Conservation (phyloP, 1,140 invertebrate species). For the Heliconius nattereri region DNA sequence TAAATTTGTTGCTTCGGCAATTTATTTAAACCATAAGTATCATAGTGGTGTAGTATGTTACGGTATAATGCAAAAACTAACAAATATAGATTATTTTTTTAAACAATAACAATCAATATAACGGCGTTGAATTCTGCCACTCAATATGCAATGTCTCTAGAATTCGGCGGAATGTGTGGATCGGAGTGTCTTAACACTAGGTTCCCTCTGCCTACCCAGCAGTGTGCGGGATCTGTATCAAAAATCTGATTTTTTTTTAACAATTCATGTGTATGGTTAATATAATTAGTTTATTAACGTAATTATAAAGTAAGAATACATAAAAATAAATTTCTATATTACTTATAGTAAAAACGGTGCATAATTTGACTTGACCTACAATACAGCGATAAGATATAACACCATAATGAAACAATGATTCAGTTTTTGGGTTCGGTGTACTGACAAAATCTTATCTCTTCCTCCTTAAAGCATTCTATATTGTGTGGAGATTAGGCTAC, state of each 20-base stretch:
- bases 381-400: constrained; percentile 55
- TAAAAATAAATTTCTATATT: neutral
- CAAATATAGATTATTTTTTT: no score
- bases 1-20: neutral
- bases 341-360: constrained; percentile 1
- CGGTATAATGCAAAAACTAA: neutral
- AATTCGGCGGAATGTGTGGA: no score
- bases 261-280: no score
- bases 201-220: no score
- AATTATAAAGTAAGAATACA: neutral
- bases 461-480: constrained; percentile 52
- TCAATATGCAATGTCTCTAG: no score
- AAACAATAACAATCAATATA: no score
- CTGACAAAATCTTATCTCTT: constrained; percentile 59
- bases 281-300: no score
- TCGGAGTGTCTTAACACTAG: no score
- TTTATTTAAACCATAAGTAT: neutral
- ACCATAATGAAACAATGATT: constrained; percentile 54
- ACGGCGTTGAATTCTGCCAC: no score
- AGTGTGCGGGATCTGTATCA: no score
- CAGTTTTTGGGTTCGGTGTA: constrained; percentile 54
- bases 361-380: constrained; percentile 17
- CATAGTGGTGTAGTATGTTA: neutral
- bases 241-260: no score
- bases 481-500: constrained; percentile 56